Conservation (phyloP, 2,797 vertebrate species). For the Sardinella longiceps region DNA sequence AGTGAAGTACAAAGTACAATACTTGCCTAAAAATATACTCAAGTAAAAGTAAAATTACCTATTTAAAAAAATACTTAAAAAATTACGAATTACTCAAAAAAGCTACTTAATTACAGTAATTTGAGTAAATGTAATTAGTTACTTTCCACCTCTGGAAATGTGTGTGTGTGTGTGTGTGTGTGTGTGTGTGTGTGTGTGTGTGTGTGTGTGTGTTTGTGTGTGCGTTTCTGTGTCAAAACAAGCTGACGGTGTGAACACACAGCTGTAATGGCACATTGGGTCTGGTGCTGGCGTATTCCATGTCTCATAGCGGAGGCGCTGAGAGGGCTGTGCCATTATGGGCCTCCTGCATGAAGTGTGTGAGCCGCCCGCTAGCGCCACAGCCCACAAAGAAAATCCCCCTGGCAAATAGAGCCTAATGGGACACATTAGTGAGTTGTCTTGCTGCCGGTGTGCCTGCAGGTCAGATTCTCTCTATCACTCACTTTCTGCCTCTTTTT, state of each 20-base stretch:
- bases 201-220: background rate
- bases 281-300: slow-evolving; percentile 70
- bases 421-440: slow-evolving; percentile 81
- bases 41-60: too few species aligned
- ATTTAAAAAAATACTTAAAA: too few species aligned
- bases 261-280: slow-evolving; percentile 80
- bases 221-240: slow-evolving; percentile 49
- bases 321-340: slow-evolving; percentile 75
- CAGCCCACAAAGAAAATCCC: slow-evolving; percentile 78
- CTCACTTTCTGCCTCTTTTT: slow-evolving; percentile 63
- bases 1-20: too few species aligned
- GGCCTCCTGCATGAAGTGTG: background rate
- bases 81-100: too few species aligned
- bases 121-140: too few species aligned
- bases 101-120: too few species aligned
- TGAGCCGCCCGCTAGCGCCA: slow-evolving; percentile 62
- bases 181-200: background rate
- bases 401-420: slow-evolving; percentile 77
- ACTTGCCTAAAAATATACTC: too few species aligned
- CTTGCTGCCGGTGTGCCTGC: slow-evolving; percentile 76
- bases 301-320: slow-evolving; percentile 76
- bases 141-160: too few species aligned
- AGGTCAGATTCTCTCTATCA: slow-evolving; percentile 64
- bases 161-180: slow-evolving; percentile 64
- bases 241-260: slow-evolving; percentile 70